Evolutionary conservation across 2,113 vertebrate genomes (phyloP).

Genomic region (Brachyhypopomus occidentalis): DNA sequence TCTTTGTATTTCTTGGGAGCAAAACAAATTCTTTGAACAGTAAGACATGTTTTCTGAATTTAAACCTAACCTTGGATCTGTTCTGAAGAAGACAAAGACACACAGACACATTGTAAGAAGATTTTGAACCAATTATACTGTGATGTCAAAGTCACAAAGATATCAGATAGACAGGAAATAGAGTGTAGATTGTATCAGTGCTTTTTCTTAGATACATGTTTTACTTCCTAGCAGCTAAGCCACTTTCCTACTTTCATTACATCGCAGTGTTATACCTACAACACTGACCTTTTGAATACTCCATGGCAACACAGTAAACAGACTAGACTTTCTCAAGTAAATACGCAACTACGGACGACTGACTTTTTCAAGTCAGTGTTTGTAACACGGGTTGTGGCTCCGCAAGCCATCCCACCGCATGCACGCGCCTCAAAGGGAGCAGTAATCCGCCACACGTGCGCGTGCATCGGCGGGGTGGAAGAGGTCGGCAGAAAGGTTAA

Average conservation of each 20-base stretch:
- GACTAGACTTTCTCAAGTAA: neutral
- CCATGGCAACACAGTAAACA: neutral
- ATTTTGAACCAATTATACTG: neutral
- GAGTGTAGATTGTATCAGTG: neutral
- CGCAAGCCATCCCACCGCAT: neutral
- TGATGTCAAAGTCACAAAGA: neutral
- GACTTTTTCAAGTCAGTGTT: neutral
- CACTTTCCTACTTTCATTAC: neutral
- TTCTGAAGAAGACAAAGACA: neutral
- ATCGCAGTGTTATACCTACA: neutral
- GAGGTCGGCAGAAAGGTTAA: conserved; percentile 67
- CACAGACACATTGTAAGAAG: too few relatives aligned
- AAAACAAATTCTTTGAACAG: neutral
- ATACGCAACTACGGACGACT: neutral
- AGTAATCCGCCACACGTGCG: conserved; percentile 1
- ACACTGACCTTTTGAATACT: neutral
- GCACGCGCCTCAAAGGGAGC: neutral
- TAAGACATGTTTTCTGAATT: neutral
- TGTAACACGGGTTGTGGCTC: conserved; percentile 5
- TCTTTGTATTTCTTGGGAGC: neutral
- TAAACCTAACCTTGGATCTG: neutral
- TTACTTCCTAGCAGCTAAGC: neutral
- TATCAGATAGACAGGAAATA: neutral
- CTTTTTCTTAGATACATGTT: neutral
- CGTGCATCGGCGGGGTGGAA: conserved; percentile 46